Conservation (phyloP, 2,113 vertebrate genomes). For the Paradoxurus hermaphroditus region DNA sequence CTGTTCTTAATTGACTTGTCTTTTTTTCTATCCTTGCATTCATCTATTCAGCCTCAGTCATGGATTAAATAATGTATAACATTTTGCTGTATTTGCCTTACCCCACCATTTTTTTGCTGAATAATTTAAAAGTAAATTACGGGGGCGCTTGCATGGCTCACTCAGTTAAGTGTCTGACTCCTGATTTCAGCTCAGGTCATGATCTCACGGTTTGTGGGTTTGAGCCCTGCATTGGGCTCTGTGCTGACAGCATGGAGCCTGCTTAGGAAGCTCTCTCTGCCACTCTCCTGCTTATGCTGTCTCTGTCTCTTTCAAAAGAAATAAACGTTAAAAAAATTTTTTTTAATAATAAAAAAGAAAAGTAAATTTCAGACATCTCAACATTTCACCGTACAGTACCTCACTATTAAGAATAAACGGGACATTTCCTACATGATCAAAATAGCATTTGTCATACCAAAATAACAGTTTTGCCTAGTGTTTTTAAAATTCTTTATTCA, state of each 20-base stretch:
- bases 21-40: not conserved
- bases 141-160: not conserved
- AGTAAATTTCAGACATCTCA: not conserved
- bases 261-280: too few species aligned
- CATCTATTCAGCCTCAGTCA: not conserved
- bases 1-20: not conserved
- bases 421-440: not conserved
- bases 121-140: not conserved
- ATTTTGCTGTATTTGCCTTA: not conserved
- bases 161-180: too few species aligned
- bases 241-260: too few species aligned
- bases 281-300: too few species aligned
- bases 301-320: too few species aligned
- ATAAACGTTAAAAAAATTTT: too few species aligned
- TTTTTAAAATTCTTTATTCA: not conserved
- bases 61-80: not conserved
- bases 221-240: too few species aligned
- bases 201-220: too few species aligned
- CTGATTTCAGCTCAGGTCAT: too few species aligned
- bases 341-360: not conserved
- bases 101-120: not conserved
- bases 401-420: not conserved
- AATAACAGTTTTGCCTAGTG: not conserved
- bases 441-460: not conserved
- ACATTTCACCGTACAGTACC: not conserved